These are phyloP conservation scores for Leucozona laternaria DNA, from an alignment of 2,888 invertebrate genomes.

Conservation along the genomic window DNA sequence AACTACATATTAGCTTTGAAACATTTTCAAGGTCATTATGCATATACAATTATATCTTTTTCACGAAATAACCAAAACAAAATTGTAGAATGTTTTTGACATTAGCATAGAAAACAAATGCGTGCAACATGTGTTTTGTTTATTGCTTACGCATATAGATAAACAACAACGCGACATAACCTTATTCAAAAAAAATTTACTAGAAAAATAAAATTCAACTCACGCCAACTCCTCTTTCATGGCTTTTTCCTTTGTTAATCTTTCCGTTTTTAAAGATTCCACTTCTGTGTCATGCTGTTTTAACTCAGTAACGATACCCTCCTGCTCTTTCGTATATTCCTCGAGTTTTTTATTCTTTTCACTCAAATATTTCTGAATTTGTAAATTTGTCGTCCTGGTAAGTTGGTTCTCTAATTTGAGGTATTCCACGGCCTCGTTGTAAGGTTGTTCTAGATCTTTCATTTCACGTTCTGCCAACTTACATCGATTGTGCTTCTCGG, in stretches of 20 bases:
- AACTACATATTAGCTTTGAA: no score
- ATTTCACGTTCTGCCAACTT: constrained; percentile 93
- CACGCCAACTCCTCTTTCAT: constrained; percentile 82
- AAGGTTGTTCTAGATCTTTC: constrained; percentile 90
- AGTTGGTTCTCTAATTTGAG: constrained; percentile 92
- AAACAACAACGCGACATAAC: constrained; percentile 1
- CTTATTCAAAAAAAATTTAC: background rate
- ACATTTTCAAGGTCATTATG: no score
- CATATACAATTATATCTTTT: background rate
- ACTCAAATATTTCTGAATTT: constrained; percentile 88
- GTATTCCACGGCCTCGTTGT: constrained; percentile 90
- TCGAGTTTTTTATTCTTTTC: constrained; percentile 86
- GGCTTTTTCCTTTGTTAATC: constrained; percentile 83
- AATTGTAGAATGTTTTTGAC: background rate
- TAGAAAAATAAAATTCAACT: constrained; percentile 64
- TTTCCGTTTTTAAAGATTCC: constrained; percentile 82
- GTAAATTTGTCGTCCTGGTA: constrained; percentile 87
- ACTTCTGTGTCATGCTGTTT: constrained; percentile 82
- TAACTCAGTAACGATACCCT: constrained; percentile 86
- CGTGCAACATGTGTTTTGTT: background rate
- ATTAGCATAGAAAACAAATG: background rate
- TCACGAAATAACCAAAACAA: background rate
- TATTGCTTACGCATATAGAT: background rate
- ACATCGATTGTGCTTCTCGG: constrained; percentile 93
- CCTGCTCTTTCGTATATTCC: constrained; percentile 86